Conservation (phyloP, 1,140 invertebrate genomes). For the Drosophila nebulosa region DNA sequence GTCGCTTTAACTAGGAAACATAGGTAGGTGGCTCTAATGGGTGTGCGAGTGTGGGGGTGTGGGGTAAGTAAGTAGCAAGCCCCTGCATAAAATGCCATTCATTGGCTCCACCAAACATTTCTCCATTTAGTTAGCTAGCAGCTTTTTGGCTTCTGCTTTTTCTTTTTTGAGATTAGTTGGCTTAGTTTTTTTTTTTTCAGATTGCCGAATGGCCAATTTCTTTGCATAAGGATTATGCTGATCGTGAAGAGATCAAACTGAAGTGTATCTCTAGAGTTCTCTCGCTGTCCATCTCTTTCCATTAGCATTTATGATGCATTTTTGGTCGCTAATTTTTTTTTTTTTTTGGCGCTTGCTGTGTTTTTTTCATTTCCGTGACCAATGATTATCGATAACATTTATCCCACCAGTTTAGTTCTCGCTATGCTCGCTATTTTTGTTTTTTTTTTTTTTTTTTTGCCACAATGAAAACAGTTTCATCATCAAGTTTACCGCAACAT, state of each 20-base stretch:
- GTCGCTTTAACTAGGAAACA: slow-evolving; percentile 53
- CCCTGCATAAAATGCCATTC: slow-evolving; percentile 64
- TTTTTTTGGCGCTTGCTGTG: not conserved
- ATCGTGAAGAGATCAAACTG: not conserved
- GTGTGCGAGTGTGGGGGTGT: no score
- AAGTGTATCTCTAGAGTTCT: not conserved
- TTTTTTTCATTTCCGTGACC: slow-evolving; percentile 7
- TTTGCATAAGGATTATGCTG: not conserved
- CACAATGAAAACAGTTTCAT: slow-evolving; percentile 54
- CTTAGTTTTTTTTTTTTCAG: not conserved
- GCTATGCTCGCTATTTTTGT: not conserved
- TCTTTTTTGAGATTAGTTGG: not conserved
- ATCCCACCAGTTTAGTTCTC: not conserved
- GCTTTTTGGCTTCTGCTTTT: not conserved
- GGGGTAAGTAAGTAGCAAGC: not conserved
- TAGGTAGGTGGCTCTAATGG: not conserved
- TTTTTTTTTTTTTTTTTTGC: slow-evolving; percentile 22
- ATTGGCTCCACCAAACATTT: slow-evolving; percentile 47
- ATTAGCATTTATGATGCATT: not conserved
- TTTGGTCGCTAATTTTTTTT: not conserved
- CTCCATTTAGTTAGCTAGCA: slow-evolving; percentile 39
- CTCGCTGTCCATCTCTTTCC: no score
- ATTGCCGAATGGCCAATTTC: not conserved
- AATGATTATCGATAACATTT: slow-evolving; percentile 1
- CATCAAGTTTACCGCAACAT: slow-evolving; percentile 54